Conservation (phyloP, 2,797 vertebrate genomes). For the Crenichthys baileyi region DNA sequence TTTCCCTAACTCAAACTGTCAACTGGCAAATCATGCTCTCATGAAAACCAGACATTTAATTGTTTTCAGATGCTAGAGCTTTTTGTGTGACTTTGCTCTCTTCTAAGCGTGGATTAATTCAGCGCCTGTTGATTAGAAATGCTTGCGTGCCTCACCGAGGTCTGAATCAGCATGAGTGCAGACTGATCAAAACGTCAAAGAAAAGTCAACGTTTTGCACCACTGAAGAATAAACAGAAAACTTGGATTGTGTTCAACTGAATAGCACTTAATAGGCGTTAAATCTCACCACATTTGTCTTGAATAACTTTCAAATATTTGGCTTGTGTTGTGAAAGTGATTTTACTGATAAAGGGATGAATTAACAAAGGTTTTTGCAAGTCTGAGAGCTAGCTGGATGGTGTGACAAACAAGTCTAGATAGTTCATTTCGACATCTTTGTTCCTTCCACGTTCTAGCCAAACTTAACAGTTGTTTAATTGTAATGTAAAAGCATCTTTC, state of each 20-base stretch:
- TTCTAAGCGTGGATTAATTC: slow-evolving; percentile 72
- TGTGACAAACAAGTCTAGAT: not conserved
- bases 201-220: slow-evolving; percentile 20
- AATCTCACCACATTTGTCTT: slow-evolving; percentile 14
- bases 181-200: slow-evolving; percentile 38
- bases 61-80: slow-evolving; percentile 80
- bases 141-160: slow-evolving; percentile 50
- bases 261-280: slow-evolving; percentile 28
- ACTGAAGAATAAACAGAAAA: slow-evolving; percentile 20
- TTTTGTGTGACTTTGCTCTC: slow-evolving; percentile 71
- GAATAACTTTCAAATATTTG: slow-evolving; percentile 24
- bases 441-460: no score
- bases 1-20: slow-evolving; percentile 58
- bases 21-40: slow-evolving; percentile 74
- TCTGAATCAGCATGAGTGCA: slow-evolving; percentile 44
- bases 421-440: no score
- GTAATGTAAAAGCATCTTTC: no score
- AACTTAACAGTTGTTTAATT: no score
- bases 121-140: slow-evolving; percentile 65
- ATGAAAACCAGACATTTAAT: slow-evolving; percentile 82
- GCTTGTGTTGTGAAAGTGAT: slow-evolving; percentile 12
- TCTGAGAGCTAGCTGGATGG: not conserved
- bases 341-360: slow-evolving; percentile 9
- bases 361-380: not conserved
- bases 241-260: slow-evolving; percentile 2